Evolutionary conservation across 2,113 vertebrate species (phyloP), one percentile per base, ranked within the genome.

Genomic region (Pagrus major): DNA sequence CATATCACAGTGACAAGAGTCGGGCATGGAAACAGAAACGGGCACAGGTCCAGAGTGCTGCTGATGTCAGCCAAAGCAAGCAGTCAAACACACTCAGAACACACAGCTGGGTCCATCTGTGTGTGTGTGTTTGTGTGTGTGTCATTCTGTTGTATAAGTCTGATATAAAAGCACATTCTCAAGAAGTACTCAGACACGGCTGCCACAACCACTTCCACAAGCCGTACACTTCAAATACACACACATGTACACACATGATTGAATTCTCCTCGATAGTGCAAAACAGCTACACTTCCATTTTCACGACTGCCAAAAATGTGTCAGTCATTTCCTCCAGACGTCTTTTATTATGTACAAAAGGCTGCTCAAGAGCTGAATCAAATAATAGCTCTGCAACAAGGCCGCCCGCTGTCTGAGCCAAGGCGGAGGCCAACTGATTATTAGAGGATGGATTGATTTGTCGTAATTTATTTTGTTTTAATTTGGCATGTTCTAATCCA

Each of bases 241-340:
- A 27, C 44, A 3, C 20, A 66, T 20, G 49, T 8, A 44, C 59
- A 74, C 49, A 71, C 56, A 56, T 6, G 29, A 79, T 71, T 86
- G 71, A 83, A 86, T 88, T 84, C 64, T 87, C 52, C 72, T 89
- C 83, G 83, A 88, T 69, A 72, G 56, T 68, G 73, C 71, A 88
- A 80, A 91, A 66, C 68, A 84, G 70, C 78, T 41, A 80, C 66
- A 78, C 80, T 80, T 82, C 31, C 37, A 83, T 71, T 88, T 80
- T 71, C 46, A 55, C 31, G 6, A 33, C 68, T 82, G 89, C 90
- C 88, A 92, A 88, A 81, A 76, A 81, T 55, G 64, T 87, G 70
- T 74, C 89, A 81, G 44, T 81, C 25, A 42, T 79, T 86, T 90
- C 80, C 84, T 76, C 67, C 63, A 80, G 72, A 80, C 68, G 15